A percentile compares a stretch with the other conserved stretches of the same genome.
Evolutionary conservation across 1,140 invertebrate species (phyloP).

Genomic region (Doryteuthis pealeii): DNA sequence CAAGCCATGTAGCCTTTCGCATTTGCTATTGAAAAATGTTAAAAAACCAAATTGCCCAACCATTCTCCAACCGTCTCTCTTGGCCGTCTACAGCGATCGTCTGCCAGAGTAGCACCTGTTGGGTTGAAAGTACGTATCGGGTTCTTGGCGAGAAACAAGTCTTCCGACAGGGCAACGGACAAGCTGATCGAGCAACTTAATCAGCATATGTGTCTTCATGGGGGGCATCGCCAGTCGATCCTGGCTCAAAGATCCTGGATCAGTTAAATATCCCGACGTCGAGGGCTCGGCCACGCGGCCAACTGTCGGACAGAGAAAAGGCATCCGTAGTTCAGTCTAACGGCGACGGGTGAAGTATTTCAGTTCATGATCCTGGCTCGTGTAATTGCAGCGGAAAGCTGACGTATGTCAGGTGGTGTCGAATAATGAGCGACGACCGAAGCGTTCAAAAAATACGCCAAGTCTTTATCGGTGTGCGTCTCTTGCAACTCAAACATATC

Average conservation of each 20-base stretch:
- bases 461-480: constrained; percentile 29
- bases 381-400: constrained; percentile 34
- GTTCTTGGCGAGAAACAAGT: constrained; percentile 33
- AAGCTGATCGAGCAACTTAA: constrained; percentile 35
- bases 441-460: constrained; percentile 22
- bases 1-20: constrained; percentile 30
- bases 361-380: constrained; percentile 71
- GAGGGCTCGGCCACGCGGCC: constrained; percentile 69
- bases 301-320: constrained; percentile 63
- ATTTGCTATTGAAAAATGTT: constrained; percentile 34
- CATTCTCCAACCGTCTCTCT: constrained; percentile 35
- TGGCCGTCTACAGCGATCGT: constrained; percentile 39
- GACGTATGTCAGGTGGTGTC: constrained; percentile 43
- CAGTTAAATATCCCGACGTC: constrained; percentile 72
- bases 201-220: constrained; percentile 34
- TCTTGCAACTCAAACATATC: constrained; percentile 30
- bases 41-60: constrained; percentile 28
- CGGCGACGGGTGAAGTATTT: constrained; percentile 76
- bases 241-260: constrained; percentile 22
- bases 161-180: constrained; percentile 27
- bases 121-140: constrained; percentile 34
- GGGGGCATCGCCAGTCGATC: constrained; percentile 21
- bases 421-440: constrained; percentile 17
- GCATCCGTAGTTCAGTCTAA: constrained; percentile 75
- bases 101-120: constrained; percentile 33